Base-by-base conservation (phyloP, 2,888 invertebrate genomes). In the Leistus spinibarbis region DNA sequence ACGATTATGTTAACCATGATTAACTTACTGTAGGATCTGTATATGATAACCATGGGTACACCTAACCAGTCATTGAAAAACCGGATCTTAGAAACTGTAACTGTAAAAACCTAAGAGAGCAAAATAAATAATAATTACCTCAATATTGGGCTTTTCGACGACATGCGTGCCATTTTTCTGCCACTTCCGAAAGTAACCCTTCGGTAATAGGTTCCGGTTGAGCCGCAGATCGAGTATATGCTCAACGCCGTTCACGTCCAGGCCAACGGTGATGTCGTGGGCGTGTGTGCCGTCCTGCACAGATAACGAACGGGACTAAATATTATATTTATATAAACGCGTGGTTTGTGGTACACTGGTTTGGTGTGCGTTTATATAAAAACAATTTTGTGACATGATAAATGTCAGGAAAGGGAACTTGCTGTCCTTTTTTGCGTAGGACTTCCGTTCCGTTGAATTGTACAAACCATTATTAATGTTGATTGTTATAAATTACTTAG, bases 131-230 rank as follows among this genome's bases (percentile, higher is more conserved):
- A n/a, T 53, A 40, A 24, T 76, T 81, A 91, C 91, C 86, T 89
- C 86, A 81, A 84, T 86, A 60, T 83, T 87, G 63, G 91, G 91
- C 81, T 84, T 88, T 79, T 89, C 86, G 54, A 88, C 82, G 60
- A 89, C 87, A 78, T 88, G 87, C 82, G 87, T 83, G 83, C 91
- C 84, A 84, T 87, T 84, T 79, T 88, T 84, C 82, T 91, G 91
- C 82, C 89, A 88, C 79, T 87, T 88, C 79, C 90, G 86, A 81
- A 91, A 89, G 83, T 92, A 94, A 78, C 90, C 90, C 76, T 88
- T 89, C 0, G 93, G 88, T 77, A 95, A 87, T 79, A 95, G 88
- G 79, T 91, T 90, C 80, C 90, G 89, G 86, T 94, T 94, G 82
- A 93, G 87, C 80, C 90, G 88, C 76, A 95, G 88, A 84, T 94